Evolutionary conservation across 2,888 invertebrate genomes (phyloP).

Genomic region (Megamerina dolium): DNA sequence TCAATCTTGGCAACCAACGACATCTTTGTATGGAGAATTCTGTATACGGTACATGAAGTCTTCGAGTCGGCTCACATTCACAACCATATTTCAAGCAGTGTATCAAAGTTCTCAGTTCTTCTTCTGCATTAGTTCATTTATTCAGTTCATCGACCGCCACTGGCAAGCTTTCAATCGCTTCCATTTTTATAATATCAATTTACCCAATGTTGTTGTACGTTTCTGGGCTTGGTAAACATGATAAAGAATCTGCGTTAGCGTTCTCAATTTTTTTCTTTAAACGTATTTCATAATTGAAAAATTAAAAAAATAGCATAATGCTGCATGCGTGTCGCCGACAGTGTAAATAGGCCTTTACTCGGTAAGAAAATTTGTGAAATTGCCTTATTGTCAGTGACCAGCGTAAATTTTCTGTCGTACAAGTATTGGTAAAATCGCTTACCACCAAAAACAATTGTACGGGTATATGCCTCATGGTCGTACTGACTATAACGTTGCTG

Average conservation of each 20-base stretch:
- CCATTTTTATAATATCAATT: conserved; percentile 7
- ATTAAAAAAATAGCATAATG: conserved; percentile 21
- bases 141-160: too few relatives aligned
- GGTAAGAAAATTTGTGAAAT: conserved; percentile 22
- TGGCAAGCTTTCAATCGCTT: too few relatives aligned
- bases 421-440: too few relatives aligned
- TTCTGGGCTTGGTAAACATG: too few relatives aligned
- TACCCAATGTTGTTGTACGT: conserved; percentile 16
- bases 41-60: too few relatives aligned
- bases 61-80: too few relatives aligned
- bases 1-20: too few relatives aligned
- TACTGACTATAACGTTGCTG: conserved; percentile 21
- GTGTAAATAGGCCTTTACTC: not conserved
- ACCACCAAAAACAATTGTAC: conserved; percentile 41
- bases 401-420: conserved; percentile 30
- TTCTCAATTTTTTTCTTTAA: conserved; percentile 15
- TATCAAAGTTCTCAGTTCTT: too few relatives aligned
- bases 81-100: too few relatives aligned
- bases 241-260: conserved; percentile 23
- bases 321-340: too few relatives aligned
- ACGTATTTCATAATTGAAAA: conserved; percentile 21
- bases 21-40: too few relatives aligned
- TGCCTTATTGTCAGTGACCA: conserved; percentile 27
- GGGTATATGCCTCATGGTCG: conserved; percentile 32
- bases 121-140: too few relatives aligned